Base-by-base conservation (phyloP, 2,888 invertebrate species). In the Gonocerus acuteangulatus region DNA sequence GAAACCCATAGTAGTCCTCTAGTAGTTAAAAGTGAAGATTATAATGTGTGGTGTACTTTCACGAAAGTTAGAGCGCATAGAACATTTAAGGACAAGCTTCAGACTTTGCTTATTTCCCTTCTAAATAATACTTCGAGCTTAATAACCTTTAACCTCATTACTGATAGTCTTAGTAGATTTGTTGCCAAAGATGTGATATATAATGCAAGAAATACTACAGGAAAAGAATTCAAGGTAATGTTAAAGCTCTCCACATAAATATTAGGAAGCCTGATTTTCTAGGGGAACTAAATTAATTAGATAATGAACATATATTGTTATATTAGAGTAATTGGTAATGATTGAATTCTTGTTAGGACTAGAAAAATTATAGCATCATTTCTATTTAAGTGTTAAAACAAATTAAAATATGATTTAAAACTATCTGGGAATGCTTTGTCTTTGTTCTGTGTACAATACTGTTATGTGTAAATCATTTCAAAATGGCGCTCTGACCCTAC, bases 111-210 rank as follows among this genome's bases (percentile, higher is more conserved):
- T 1, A 72, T 73, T 44, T 81, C 81, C 58, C 70, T 81, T 47
- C 66, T 80, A 15, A 74, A 72, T 64, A 71, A 76, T 21, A 75
- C 76, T n/a, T 72, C 76, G 1, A 77, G 80, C 39, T 74, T 77
- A 61, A 71, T 84, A 63, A 77, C 78, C 54, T 75, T 84, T 62
- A 80, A 84, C 70, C 77, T 84, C 16, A 81, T 85, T 57, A 79
- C 78, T n/a, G 84, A 85, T 69, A 74, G 76, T 19, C 76, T 76
- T 23, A 83, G 84, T 67, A 77, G 77, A 69, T 66, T 71, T 7
- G 77, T 82, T 48, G 82, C 82, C 11, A 74, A 79, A 57, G 74
- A 74, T 36, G 74, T 79, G 34, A 69, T 81, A 18, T 72, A 72
- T 59, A 71, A 73, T 54, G 74, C 77, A 48, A 73, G 74, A 22